Conservation (phyloP, 1,140 invertebrate genomes). For the Zaprionus nigranus region DNA sequence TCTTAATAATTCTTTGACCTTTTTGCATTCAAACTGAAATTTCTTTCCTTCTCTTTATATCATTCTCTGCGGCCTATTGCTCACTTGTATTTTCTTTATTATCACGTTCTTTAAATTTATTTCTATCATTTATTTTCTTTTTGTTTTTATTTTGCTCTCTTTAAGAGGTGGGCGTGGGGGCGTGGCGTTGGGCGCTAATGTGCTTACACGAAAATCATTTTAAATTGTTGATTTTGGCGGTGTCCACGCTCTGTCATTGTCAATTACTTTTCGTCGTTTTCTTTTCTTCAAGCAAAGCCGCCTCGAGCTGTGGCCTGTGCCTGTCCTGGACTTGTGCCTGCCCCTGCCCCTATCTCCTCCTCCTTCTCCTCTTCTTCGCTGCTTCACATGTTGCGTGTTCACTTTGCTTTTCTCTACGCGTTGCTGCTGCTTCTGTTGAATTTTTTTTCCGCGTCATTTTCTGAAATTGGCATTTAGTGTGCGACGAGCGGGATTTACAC, state of each 20-base stretch:
- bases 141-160: constrained; percentile 14
- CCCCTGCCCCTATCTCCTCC: not conserved
- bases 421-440: constrained; percentile 28
- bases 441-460: constrained; percentile 81
- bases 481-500: constrained; percentile 78
- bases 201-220: constrained; percentile 77
- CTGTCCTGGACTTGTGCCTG: not conserved
- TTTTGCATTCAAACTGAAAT: not conserved
- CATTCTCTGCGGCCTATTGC: not conserved
- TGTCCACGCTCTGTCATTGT: constrained; percentile 73
- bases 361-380: constrained; percentile 44
- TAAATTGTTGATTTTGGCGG: constrained; percentile 72
- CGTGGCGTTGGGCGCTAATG: constrained; percentile 42
- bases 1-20: not conserved
- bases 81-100: not conserved
- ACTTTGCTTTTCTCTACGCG: constrained; percentile 14
- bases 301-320: constrained; percentile 51
- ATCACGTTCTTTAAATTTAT: not conserved
- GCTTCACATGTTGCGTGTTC: constrained; percentile 53
- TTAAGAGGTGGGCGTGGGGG: constrained; percentile 4
- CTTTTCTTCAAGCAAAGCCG: constrained; percentile 39
- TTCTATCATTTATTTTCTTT: constrained; percentile 9
- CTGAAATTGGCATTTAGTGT: constrained; percentile 81
- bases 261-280: constrained; percentile 54
- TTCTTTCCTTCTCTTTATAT: not conserved